Evolutionary conservation across 2,888 invertebrate genomes (phyloP).

Genomic region (Gnatocerus cornutus): DNA sequence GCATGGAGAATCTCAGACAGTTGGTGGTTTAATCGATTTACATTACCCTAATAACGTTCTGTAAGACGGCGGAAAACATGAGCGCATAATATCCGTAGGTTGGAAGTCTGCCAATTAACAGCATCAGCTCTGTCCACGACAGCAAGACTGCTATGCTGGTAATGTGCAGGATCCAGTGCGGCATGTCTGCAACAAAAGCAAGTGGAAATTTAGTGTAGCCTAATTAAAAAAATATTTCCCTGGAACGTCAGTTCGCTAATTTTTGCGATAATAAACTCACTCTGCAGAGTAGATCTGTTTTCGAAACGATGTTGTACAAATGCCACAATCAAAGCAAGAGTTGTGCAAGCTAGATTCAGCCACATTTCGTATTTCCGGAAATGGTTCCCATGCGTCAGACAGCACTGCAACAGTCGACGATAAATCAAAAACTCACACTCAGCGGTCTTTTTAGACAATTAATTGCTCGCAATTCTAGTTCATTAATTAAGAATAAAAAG

Average conservation of each 20-base stretch:
- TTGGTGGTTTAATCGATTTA: constrained; percentile 1
- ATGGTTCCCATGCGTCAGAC: constrained; percentile 66
- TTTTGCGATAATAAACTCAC: too few species aligned
- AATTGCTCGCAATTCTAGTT: constrained; percentile 19
- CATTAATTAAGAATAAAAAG: constrained; percentile 27
- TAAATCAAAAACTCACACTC: constrained; percentile 25
- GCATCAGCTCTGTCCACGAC: constrained; percentile 74
- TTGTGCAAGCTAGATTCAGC: constrained; percentile 67
- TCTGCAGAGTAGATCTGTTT: constrained; percentile 1
- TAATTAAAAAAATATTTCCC: too few species aligned
- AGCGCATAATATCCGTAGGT: constrained; percentile 74
- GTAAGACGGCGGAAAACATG: constrained; percentile 74
- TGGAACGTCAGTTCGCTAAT: too few species aligned
- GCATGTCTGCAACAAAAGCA: constrained; percentile 52
- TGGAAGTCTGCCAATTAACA: constrained; percentile 74
- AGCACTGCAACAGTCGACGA: constrained; percentile 58
- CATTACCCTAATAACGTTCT: constrained; percentile 72
- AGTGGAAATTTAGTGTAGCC: not conserved
- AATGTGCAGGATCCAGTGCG: constrained; percentile 68
- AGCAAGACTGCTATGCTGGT: constrained; percentile 71
- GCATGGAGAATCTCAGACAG: constrained; percentile 49
- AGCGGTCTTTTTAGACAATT: constrained; percentile 14
- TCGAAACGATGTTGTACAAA: constrained; percentile 54
- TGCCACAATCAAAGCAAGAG: constrained; percentile 65
- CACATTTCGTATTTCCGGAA: constrained; percentile 69